Conservation (phyloP, 2,113 vertebrate species). For the Conger conger region DNA sequence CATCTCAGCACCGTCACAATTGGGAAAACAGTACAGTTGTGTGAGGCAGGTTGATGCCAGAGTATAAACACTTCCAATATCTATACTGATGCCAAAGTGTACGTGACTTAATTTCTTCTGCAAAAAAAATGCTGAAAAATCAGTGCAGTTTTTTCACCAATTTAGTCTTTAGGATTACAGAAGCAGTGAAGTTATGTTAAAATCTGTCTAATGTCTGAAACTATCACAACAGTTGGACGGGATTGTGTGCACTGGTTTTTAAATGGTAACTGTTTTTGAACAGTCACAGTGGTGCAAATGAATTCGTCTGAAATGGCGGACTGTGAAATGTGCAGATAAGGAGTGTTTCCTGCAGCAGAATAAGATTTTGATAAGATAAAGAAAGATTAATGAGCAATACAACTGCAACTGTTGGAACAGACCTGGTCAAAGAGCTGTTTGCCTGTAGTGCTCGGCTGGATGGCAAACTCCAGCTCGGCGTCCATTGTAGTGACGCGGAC, state of each 20-base stretch:
- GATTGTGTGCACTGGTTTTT: not conserved
- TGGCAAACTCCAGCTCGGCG: constrained; percentile 96
- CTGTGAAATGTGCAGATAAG: not conserved
- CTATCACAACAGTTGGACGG: not conserved
- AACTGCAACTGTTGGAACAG: not conserved
- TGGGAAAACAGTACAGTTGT: too few relatives aligned
- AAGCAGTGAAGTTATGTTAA: not conserved
- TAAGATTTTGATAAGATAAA: not conserved
- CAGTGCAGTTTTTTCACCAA: too few relatives aligned
- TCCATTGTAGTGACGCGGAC: constrained; percentile 97
- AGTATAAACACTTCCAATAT: too few relatives aligned
- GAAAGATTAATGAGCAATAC: not conserved
- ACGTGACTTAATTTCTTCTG: too few relatives aligned
- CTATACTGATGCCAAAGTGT: too few relatives aligned
- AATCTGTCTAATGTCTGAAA: not conserved
- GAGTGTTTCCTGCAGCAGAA: not conserved
- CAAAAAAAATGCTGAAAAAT: too few relatives aligned
- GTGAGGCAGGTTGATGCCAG: too few relatives aligned
- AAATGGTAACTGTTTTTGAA: not conserved
- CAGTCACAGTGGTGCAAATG: not conserved
- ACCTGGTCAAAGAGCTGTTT: constrained; percentile 98
- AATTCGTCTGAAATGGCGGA: not conserved
- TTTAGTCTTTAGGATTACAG: too few relatives aligned
- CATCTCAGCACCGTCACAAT: not conserved
- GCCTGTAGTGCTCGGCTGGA: constrained; percentile 94